Evolutionary conservation across 2,113 vertebrate genomes (phyloP).

Genomic region (Tragulus kanchil): DNA sequence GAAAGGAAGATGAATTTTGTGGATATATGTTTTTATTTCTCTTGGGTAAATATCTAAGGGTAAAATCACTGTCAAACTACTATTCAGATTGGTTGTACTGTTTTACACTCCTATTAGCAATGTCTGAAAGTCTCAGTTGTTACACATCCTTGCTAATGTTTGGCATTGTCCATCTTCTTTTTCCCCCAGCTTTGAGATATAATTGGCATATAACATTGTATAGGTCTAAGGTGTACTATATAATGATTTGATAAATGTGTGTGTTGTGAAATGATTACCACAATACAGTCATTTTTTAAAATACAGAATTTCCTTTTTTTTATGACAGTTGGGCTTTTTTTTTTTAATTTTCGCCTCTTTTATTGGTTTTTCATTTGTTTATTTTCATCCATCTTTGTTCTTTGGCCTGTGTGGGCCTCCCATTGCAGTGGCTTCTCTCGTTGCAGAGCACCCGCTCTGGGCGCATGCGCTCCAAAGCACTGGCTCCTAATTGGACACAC

Average conservation of each 20-base stretch:
- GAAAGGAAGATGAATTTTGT: neutral
- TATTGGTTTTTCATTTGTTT: no score
- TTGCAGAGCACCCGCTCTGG: no score
- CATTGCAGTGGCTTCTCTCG: no score
- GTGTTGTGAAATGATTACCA: neutral
- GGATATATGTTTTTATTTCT: neutral
- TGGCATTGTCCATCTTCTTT: neutral
- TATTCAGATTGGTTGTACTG: neutral
- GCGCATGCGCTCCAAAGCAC: no score
- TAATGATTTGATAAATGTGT: neutral
- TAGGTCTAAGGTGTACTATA: neutral
- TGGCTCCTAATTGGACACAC: no score
- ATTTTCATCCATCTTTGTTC: no score
- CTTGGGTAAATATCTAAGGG: slow-evolving; percentile 10
- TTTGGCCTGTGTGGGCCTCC: no score
- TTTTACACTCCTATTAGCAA: neutral
- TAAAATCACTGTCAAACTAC: neutral
- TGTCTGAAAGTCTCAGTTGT: slow-evolving; percentile 1
- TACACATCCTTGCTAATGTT: neutral
- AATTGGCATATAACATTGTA: neutral
- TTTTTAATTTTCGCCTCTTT: no score
- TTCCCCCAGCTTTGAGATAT: neutral
- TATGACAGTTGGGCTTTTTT: no score
- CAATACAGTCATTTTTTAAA: neutral
- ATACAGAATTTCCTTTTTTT: neutral